Conservation (phyloP, 2,888 invertebrate species). For the Pristionchus fissidentatus region DNA sequence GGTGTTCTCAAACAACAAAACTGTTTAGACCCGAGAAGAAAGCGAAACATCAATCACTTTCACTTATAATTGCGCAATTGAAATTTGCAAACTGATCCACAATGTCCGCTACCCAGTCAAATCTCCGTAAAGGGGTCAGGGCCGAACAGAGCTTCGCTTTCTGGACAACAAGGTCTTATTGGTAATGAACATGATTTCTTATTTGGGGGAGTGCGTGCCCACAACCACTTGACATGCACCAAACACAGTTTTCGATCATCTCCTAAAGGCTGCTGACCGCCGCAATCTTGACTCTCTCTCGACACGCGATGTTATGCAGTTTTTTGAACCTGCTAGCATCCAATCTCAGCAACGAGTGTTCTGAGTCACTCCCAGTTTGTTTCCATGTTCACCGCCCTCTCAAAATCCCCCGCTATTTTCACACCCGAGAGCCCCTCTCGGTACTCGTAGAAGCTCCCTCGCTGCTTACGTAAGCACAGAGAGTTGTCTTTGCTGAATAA, state of each 20-base stretch:
- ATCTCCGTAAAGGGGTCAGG: too few species aligned
- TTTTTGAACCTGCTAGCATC: conserved; percentile 35
- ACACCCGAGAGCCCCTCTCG: neutral
- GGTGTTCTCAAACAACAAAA: neutral
- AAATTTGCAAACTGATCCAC: too few species aligned
- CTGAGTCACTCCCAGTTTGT: neutral
- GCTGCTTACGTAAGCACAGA: neutral
- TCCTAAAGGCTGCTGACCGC: neutral
- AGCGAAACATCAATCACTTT: neutral
- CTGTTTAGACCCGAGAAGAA: neutral
- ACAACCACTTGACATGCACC: too few species aligned
- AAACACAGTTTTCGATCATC: neutral
- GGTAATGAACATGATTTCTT: too few species aligned
- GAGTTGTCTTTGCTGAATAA: neutral
- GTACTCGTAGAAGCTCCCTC: neutral
- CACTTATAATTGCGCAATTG: too few species aligned
- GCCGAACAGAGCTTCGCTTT: too few species aligned
- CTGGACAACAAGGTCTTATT: too few species aligned
- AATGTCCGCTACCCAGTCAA: too few species aligned
- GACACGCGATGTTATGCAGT: conserved; percentile 17
- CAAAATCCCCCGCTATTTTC: neutral
- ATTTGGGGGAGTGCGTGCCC: too few species aligned
- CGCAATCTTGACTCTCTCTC: neutral
- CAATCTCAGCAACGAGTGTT: neutral
- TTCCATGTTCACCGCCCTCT: neutral